Evolutionary conservation across 2,113 vertebrate genomes (phyloP).

Genomic region (Perccottus glenii): DNA sequence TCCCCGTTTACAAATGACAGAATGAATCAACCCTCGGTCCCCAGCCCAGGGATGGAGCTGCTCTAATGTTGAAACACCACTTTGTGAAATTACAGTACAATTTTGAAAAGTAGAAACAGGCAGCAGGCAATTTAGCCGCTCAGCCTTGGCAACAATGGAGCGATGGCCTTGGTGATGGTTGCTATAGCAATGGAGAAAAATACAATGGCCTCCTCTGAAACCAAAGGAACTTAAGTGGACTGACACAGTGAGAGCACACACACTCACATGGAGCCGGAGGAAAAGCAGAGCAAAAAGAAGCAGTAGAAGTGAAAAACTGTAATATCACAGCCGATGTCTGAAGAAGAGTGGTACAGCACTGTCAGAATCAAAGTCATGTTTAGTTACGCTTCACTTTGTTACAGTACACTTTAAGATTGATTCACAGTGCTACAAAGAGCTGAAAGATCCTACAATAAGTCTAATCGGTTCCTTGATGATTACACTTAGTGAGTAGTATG

Average conservation of each 20-base stretch:
- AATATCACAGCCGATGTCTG: conserved; percentile 30
- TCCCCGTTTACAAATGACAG: too few species aligned
- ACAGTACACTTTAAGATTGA: too few species aligned
- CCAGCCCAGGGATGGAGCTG: not conserved
- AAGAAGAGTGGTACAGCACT: conserved; percentile 15
- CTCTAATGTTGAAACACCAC: conserved; percentile 74
- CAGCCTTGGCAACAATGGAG: conserved; percentile 80
- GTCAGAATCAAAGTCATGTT: too few species aligned
- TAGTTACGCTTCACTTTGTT: too few species aligned
- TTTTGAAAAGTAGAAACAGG: conserved; percentile 77
- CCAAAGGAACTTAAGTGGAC: conserved; percentile 82
- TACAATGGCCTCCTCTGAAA: conserved; percentile 84
- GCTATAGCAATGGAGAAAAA: conserved; percentile 81
- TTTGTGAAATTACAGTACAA: conserved; percentile 79
- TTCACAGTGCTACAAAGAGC: too few species aligned
- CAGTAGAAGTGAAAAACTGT: conserved; percentile 43
- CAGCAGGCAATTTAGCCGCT: conserved; percentile 77
- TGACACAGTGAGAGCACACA: conserved; percentile 69
- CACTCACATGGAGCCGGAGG: conserved; percentile 21
- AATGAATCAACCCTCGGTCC: conserved; percentile 38
- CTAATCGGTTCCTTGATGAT: too few species aligned
- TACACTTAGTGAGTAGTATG: too few species aligned
- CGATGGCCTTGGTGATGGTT: conserved; percentile 84
- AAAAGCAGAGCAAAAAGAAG: conserved; percentile 4
- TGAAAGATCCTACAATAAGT: too few species aligned